Conservation (phyloP, 2,797 vertebrate genomes). For the Monodelphis domestica region DNA sequence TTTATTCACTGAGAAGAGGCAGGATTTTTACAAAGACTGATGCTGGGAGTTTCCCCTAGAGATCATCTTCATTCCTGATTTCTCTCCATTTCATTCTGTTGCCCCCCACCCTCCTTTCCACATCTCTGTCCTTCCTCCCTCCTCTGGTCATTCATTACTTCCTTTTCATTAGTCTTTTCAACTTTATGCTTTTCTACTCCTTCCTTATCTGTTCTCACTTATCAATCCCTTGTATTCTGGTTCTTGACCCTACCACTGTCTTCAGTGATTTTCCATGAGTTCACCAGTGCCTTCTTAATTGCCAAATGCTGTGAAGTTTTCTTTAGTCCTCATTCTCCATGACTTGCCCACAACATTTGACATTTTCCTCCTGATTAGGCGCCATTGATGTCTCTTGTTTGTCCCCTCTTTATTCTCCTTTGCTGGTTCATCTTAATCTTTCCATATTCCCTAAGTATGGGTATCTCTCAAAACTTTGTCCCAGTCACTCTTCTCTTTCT, state of each 20-base stretch:
- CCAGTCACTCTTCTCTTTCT: conserved; percentile 4
- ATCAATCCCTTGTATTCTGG: neutral
- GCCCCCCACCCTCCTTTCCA: neutral
- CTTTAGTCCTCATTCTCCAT: neutral
- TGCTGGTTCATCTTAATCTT: neutral
- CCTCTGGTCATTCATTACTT: neutral
- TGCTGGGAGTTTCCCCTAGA: neutral
- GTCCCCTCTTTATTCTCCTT: neutral
- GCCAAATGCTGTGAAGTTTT: neutral
- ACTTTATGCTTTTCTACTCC: neutral
- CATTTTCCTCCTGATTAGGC: neutral
- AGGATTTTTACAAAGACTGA: neutral
- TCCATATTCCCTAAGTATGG: neutral
- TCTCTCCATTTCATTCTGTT: neutral
- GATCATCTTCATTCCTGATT: neutral
- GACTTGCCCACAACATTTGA: neutral
- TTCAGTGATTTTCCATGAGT: neutral
- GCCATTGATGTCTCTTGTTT: neutral
- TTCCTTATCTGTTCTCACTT: conserved; percentile 6
- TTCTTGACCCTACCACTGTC: neutral
- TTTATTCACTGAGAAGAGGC: neutral
- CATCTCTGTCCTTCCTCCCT: neutral
- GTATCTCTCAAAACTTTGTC: neutral
- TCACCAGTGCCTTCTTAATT: neutral
- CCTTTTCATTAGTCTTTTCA: neutral